Percentiles rank a stretch among this genome's conserved stretches.
Conservation (phyloP, 2,797 vertebrate genomes). For the Sebastes hopkinsi region DNA sequence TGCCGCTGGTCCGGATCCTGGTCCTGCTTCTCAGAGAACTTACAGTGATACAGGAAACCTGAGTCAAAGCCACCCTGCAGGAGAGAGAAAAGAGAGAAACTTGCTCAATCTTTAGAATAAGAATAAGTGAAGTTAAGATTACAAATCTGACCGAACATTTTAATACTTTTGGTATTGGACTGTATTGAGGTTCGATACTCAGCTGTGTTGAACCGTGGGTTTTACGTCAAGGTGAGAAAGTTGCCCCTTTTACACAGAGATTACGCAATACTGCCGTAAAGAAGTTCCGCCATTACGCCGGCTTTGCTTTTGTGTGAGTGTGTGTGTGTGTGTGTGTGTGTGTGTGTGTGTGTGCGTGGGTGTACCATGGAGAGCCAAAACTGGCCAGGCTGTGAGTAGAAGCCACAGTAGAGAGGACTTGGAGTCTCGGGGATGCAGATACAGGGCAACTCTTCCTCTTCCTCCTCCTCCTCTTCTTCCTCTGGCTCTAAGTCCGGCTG, state of each 20-base stretch:
- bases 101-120: not conserved
- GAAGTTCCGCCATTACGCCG: too few species aligned
- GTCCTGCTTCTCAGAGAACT: slow-evolving; percentile 82
- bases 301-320: not conserved
- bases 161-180: not conserved
- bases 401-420: slow-evolving; percentile 90
- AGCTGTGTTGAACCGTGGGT: too few species aligned
- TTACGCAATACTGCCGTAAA: too few species aligned
- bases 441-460: slow-evolving; percentile 79
- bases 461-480: slow-evolving; percentile 47
- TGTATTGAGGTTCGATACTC: too few species aligned
- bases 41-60: slow-evolving; percentile 93
- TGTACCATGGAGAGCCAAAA: slow-evolving; percentile 95
- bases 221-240: too few species aligned
- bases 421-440: slow-evolving; percentile 84
- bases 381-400: slow-evolving; percentile 88
- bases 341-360: not conserved
- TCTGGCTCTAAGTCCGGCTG: slow-evolving; percentile 37
- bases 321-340: not conserved
- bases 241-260: too few species aligned
- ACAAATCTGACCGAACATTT: not conserved
- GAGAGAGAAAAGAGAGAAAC: not conserved
- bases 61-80: slow-evolving; percentile 89
- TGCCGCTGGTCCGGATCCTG: slow-evolving; percentile 67
- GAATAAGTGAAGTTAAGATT: not conserved